Percentiles rank a stretch among this genome's conserved stretches.
phyloP scores from a whole-genome alignment of 1,140 invertebrate species.

The Bicyclus anynana region DNA sequence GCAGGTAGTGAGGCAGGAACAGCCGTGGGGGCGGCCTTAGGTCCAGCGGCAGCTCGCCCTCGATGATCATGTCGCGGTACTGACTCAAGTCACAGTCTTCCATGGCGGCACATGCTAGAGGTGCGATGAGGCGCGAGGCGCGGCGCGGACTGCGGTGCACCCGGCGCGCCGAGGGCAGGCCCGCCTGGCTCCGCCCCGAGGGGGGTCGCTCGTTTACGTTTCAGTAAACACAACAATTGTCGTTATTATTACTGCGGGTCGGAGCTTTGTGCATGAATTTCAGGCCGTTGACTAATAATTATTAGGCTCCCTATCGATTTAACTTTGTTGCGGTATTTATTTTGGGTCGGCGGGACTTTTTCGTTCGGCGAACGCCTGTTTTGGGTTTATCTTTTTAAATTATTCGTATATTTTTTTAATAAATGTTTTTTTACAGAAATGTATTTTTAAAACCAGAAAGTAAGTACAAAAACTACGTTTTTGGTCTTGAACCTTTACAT shows the following conservation, averaged over 20 bases:
- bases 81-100: conserved; percentile 66
- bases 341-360: conserved; percentile 36
- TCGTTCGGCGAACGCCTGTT: conserved; percentile 4
- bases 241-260: conserved; percentile 76
- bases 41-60: conserved; percentile 65
- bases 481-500: no score
- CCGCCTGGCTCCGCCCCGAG: conserved; percentile 39
- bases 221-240: conserved; percentile 77
- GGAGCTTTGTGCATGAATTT: conserved; percentile 75
- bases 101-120: conserved; percentile 70
- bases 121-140: conserved; percentile 54
- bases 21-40: conserved; percentile 62
- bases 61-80: conserved; percentile 73
- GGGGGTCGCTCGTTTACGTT: conserved; percentile 62
- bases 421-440: neutral
- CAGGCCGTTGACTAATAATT: conserved; percentile 75
- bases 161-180: conserved; percentile 31
- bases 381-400: conserved; percentile 10
- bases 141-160: conserved; percentile 40
- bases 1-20: conserved; percentile 62
- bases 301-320: conserved; percentile 71
- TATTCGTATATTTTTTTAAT: conserved; percentile 1
- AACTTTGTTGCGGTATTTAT: conserved; percentile 67
- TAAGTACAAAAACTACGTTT: no score
- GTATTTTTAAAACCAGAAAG: no score